Base-by-base conservation (phyloP, 2,888 invertebrate genomes). In the Ophion obscuratus region DNA sequence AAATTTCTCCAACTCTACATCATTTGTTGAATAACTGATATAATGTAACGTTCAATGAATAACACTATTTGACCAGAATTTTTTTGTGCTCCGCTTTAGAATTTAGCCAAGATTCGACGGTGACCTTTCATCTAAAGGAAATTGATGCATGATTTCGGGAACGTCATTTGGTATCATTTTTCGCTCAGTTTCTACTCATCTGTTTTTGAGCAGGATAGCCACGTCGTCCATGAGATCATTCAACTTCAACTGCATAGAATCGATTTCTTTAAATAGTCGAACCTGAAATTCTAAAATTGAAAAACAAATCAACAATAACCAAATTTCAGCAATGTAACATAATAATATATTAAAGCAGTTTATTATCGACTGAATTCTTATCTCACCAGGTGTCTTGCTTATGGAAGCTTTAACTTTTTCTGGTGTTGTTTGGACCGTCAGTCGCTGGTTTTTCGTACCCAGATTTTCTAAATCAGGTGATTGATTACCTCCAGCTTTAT, bases 61-160 rank as follows among this genome's bases (percentile, higher is more conserved):
- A 24, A 24, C 62, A 62, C 14, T 62, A 62, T 62, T 11, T 62
- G 11, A 62, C 62, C 24, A 62, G 11, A 62, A 62, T 27, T 24
- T 62, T 27, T 62, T 62, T 62, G 27, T 62, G 62, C 14, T 62
- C 62, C 62, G 11, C 24, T 62, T 62, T 62, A 62, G 62, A 62
- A 62, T 62, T 62, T 62, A 62, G 27, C 62, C 62, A 62, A 62
- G 62, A 62, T 62, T 62, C 62, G 62, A 62, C 27, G 62, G 62
- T 27, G 62, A 62, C 62, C 27, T 24, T 62, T 62, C 27, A 27
- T 62, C 62, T 24, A 62, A 62, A 61, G 61, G 61, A 61, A 61
- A 61, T 61, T 61, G 20, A 61, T 61, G 61, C 61, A 61, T 17
- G n/a, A 20, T 61, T 20, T 61, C 24, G n/a, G 61, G 36, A 36